A percentile compares a stretch with the other conserved stretches of the same genome.
phyloP scores from a whole-genome alignment of 2,888 invertebrate species.

The Atethmia centrago region DNA sequence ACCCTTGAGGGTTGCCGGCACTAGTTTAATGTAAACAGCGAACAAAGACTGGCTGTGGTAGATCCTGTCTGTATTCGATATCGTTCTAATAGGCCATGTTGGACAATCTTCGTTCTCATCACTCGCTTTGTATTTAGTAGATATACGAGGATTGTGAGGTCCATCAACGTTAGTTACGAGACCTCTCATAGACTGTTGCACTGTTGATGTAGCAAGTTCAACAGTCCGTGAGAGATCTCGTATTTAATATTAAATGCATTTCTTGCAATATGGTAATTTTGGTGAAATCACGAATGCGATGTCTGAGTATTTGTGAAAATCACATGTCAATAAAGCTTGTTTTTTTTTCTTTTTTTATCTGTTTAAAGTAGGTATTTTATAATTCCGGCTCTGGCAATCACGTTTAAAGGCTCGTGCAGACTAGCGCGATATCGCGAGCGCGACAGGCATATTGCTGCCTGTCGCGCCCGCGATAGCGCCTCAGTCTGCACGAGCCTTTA shows the following conservation, averaged over 20 bases:
- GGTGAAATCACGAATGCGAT: neutral
- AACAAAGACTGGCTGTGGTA: conserved; percentile 28
- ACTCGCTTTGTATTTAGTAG: conserved; percentile 38
- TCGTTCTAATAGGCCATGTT: conserved; percentile 40
- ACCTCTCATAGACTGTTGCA: conserved; percentile 16
- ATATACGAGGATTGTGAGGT: conserved; percentile 24
- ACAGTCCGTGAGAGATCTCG: too few species aligned
- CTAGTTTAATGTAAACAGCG: conserved; percentile 42
- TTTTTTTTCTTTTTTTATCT: too few species aligned
- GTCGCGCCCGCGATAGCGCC: too few species aligned
- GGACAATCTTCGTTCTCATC: conserved; percentile 45
- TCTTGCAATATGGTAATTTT: conserved; percentile 1
- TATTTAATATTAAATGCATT: conserved; percentile 15
- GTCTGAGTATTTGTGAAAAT: neutral
- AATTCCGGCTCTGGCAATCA: neutral
- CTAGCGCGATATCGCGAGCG: too few species aligned
- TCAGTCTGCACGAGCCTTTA: too few species aligned
- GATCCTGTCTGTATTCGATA: conserved; percentile 38
- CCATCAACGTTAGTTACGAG: conserved; percentile 30
- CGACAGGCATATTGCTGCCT: too few species aligned
- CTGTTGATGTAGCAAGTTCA: too few species aligned
- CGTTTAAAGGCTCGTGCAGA: too few species aligned
- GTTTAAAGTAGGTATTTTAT: neutral
- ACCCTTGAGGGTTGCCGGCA: conserved; percentile 42
- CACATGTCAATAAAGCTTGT: neutral